Conservation (phyloP, 2,888 invertebrate genomes). For the Dynastes tityus region DNA sequence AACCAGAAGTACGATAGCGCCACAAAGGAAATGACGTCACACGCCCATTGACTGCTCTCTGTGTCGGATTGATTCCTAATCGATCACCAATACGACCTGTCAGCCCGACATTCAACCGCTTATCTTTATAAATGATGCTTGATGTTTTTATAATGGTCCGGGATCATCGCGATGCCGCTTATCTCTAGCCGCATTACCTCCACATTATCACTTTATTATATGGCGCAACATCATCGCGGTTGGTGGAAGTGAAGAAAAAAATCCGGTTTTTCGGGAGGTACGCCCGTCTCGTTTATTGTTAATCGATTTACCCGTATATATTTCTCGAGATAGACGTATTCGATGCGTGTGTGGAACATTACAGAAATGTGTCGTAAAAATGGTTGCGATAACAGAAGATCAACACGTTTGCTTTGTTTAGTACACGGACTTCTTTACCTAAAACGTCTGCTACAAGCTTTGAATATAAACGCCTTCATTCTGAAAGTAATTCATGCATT, state of each 20-base stretch:
- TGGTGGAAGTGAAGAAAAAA: neutral
- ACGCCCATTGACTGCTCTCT: slow-evolving; percentile 70
- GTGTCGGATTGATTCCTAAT: slow-evolving; percentile 70
- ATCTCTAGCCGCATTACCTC: slow-evolving; percentile 54
- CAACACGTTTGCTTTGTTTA: neutral
- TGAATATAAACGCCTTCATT: too few species aligned
- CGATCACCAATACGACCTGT: slow-evolving; percentile 68
- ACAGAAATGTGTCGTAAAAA: neutral
- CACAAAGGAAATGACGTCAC: slow-evolving; percentile 72
- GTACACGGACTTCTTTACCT: neutral
- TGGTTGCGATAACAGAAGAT: neutral
- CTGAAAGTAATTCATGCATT: too few species aligned
- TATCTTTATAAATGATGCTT: slow-evolving; percentile 71
- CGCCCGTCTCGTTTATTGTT: slow-evolving; percentile 12
- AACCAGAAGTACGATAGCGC: slow-evolving; percentile 71
- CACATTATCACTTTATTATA: slow-evolving; percentile 60
- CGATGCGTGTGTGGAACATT: slow-evolving; percentile 5
- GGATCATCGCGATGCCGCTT: slow-evolving; percentile 60
- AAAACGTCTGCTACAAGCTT: too few species aligned
- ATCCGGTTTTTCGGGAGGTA: neutral
- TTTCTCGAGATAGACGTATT: slow-evolving; percentile 14
- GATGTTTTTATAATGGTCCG: slow-evolving; percentile 68
- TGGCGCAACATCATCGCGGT: slow-evolving; percentile 32
- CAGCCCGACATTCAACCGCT: slow-evolving; percentile 66
- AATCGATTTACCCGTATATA: slow-evolving; percentile 22